Conservation (phyloP, 2,888 invertebrate genomes). For the Serrognathus titanus region DNA sequence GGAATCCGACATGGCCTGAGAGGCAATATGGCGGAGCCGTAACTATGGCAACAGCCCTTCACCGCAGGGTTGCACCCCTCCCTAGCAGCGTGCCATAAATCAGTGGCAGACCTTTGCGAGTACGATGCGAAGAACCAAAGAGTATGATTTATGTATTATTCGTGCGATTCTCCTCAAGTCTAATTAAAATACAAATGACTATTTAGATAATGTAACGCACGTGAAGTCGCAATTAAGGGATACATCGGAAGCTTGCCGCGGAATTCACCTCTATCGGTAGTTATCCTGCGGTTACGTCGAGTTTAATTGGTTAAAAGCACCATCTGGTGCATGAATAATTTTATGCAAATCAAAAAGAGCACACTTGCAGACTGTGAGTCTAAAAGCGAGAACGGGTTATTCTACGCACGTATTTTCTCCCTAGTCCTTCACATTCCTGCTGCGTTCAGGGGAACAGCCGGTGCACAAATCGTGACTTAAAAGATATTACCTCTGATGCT, state of each 20-base stretch:
- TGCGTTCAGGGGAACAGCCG: constrained; percentile 40
- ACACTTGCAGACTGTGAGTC: constrained; percentile 25
- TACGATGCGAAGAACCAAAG: constrained; percentile 5
- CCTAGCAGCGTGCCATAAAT: constrained; percentile 27
- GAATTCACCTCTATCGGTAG: constrained; percentile 4
- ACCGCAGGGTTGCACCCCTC: constrained; percentile 39
- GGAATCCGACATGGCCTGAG: constrained; percentile 29
- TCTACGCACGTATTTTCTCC: constrained; percentile 41
- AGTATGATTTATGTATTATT: constrained; percentile 23
- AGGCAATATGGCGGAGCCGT: constrained; percentile 42
- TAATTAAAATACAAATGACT: constrained; percentile 7
- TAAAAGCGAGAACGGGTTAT: constrained; percentile 26
- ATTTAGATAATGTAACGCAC: background rate
- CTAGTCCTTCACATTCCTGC: constrained; percentile 26
- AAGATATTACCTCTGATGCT: constrained; percentile 1
- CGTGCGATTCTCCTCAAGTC: constrained; percentile 3
- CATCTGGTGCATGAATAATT: constrained; percentile 32
- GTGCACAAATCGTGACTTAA: constrained; percentile 46
- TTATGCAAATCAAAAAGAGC: constrained; percentile 34
- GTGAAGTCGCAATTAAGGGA: no score
- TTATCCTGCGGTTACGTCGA: constrained; percentile 5
- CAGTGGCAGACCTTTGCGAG: constrained; percentile 25
- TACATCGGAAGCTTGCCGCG: no score
- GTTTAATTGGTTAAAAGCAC: constrained; percentile 21
- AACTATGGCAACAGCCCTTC: constrained; percentile 44